These are phyloP conservation scores for Sebastes steindachneri DNA, from an alignment of 2,797 vertebrate genomes.

Conservation along the genomic window DNA sequence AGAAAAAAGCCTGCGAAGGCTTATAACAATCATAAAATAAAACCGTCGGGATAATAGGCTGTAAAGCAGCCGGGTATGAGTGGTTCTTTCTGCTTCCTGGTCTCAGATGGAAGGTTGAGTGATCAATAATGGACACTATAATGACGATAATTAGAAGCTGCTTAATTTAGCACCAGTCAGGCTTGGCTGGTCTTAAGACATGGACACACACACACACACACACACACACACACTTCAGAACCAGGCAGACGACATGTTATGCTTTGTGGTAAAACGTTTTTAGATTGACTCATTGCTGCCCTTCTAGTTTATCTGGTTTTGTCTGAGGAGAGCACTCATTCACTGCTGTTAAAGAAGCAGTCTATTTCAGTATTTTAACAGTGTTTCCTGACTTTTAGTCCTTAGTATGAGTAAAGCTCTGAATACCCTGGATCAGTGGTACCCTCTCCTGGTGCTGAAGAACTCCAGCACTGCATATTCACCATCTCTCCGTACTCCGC, in stretches of 20 bases:
- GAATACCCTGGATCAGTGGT: background rate
- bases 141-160: constrained; percentile 19
- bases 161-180: constrained; percentile 2
- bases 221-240: background rate
- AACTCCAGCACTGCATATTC: background rate
- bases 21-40: constrained; percentile 44
- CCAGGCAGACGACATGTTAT: background rate
- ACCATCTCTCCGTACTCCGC: background rate
- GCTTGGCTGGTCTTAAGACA: background rate
- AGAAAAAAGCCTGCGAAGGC: constrained; percentile 10
- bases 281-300: background rate
- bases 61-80: constrained; percentile 17
- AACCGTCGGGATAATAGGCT: constrained; percentile 19
- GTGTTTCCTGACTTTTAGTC: background rate
- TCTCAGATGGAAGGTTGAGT: constrained; percentile 28
- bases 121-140: constrained; percentile 29
- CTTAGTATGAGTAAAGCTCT: background rate
- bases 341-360: background rate
- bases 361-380: background rate
- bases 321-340: background rate
- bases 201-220: background rate
- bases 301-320: background rate
- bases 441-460: background rate
- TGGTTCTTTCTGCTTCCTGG: constrained; percentile 26
- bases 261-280: background rate